Conservation (phyloP, 2,797 vertebrate genomes). For the Enteromius treurensis region DNA sequence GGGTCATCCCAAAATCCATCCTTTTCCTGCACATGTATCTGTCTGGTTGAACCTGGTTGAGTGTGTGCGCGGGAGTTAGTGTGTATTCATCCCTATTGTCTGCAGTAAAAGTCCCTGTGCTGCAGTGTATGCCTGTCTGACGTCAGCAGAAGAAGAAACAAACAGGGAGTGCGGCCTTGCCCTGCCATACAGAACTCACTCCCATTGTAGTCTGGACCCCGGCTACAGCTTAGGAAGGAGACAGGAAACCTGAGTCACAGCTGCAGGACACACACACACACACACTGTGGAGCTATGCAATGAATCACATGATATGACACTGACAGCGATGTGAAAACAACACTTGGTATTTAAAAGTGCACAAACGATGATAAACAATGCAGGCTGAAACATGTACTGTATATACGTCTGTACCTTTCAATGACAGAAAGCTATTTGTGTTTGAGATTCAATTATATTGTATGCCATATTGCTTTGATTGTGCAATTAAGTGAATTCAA, state of each 20-base stretch:
- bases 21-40: slow-evolving; percentile 5
- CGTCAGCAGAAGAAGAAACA: slow-evolving; percentile 71
- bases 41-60: not conserved
- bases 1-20: not conserved
- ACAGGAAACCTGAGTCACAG: slow-evolving; percentile 92
- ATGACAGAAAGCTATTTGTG: not conserved
- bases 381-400: not conserved
- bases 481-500: not conserved
- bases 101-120: slow-evolving; percentile 52
- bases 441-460: not conserved
- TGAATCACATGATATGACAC: slow-evolving; percentile 9
- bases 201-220: slow-evolving; percentile 74
- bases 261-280: slow-evolving; percentile 34
- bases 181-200: slow-evolving; percentile 60
- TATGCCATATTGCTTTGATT: slow-evolving; percentile 8
- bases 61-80: slow-evolving; percentile 2
- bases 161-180: slow-evolving; percentile 66
- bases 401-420: not conserved
- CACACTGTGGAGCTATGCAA: not conserved
- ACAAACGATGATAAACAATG: not conserved
- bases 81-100: slow-evolving; percentile 53
- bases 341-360: slow-evolving; percentile 16
- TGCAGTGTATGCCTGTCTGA: slow-evolving; percentile 62
- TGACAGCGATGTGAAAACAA: slow-evolving; percentile 33
- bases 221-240: slow-evolving; percentile 87